Conservation (phyloP, 92 coral and sea anemone species). For the Actinostola sp. region DNA sequence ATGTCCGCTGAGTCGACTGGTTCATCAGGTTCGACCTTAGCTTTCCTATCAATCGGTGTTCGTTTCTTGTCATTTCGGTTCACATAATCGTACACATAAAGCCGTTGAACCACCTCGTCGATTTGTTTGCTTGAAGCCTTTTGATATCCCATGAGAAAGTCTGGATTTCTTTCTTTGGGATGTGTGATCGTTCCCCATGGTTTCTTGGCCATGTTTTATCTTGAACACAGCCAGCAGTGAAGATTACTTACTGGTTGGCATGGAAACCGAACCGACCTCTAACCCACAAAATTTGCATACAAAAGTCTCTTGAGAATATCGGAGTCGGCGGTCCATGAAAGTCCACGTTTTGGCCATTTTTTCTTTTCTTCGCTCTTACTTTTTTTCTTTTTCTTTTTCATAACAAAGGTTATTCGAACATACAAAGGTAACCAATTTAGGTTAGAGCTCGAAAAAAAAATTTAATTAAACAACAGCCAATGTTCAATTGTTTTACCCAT, state of each 20-base stretch:
- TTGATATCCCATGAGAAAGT: slow-evolving; percentile 81
- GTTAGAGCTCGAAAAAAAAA: too few species aligned
- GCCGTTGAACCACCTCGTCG: slow-evolving; percentile 64
- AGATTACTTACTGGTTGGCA: slow-evolving; percentile 6
- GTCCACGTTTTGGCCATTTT: too few species aligned
- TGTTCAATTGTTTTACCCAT: too few species aligned
- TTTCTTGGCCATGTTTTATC: slow-evolving; percentile 68
- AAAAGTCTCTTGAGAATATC: too few species aligned
- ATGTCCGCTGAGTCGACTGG: slow-evolving; percentile 54
- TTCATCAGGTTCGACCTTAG: slow-evolving; percentile 63
- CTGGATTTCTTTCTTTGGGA: slow-evolving; percentile 88
- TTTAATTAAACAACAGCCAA: too few species aligned
- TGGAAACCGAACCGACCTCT: background rate
- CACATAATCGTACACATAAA: slow-evolving; percentile 77
- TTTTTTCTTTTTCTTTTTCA: too few species aligned
- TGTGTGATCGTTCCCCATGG: slow-evolving; percentile 98
- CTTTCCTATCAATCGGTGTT: slow-evolving; percentile 33
- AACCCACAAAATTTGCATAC: background rate
- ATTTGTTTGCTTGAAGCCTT: slow-evolving; percentile 60
- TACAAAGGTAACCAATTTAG: too few species aligned
- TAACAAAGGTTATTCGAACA: too few species aligned
- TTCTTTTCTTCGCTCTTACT: too few species aligned
- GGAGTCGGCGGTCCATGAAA: too few species aligned
- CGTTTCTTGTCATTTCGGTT: slow-evolving; percentile 59
- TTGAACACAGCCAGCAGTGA: too few species aligned